Evolutionary conservation across 1,140 invertebrate genomes (phyloP).

Genomic region (Dryas iulia): DNA sequence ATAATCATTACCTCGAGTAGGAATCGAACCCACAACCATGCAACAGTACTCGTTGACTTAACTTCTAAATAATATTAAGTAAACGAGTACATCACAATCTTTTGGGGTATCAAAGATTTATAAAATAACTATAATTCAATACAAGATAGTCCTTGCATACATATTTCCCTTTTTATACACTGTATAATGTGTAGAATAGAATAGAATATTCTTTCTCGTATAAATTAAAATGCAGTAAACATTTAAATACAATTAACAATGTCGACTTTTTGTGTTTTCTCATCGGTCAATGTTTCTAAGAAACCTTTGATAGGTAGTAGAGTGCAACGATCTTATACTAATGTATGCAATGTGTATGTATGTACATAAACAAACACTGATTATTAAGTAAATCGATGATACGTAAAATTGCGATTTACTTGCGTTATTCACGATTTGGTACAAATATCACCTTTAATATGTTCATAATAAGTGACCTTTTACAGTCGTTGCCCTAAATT

Average conservation of each 20-base stretch:
- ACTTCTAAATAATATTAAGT: too few species aligned
- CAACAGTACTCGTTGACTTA: too few species aligned
- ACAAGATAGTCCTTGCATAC: too few species aligned
- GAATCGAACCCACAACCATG: neutral
- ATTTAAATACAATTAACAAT: slow-evolving; percentile 4
- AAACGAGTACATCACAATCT: too few species aligned
- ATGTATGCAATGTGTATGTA: neutral
- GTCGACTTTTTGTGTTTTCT: neutral
- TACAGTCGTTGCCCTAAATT: neutral
- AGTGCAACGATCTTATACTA: neutral
- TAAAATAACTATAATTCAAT: too few species aligned
- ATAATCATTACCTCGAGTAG: neutral
- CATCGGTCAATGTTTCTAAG: neutral
- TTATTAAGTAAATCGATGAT: neutral
- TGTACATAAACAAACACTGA: neutral
- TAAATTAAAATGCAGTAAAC: neutral
- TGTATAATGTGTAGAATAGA: neutral
- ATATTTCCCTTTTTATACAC: neutral
- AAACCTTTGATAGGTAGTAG: neutral
- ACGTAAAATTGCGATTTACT: neutral
- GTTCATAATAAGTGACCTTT: neutral
- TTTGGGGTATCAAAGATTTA: too few species aligned
- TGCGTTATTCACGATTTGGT: neutral
- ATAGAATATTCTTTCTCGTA: neutral
- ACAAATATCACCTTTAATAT: neutral